Conservation (phyloP, 1,140 invertebrate genomes). For the Harlomillsia oculata region DNA sequence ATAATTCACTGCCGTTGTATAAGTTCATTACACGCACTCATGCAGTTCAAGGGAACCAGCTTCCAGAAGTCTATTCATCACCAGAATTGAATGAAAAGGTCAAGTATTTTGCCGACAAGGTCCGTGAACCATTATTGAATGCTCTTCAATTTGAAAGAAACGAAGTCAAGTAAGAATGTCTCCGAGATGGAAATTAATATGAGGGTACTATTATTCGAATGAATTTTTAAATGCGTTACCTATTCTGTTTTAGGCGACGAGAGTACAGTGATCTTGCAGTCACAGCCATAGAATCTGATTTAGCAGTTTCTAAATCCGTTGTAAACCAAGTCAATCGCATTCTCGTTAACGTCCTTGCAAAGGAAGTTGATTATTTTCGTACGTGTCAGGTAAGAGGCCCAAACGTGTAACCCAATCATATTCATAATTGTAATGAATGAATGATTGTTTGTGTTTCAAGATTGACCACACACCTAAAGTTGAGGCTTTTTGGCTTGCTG, state of each 20-base stretch:
- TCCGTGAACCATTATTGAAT: conserved; percentile 15
- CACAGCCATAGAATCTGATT: background rate
- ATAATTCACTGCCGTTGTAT: conserved; percentile 54
- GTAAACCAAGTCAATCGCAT: conserved; percentile 59
- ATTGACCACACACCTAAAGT: conserved; percentile 60
- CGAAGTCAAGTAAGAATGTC: background rate
- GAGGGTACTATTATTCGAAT: background rate
- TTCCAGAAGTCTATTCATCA: conserved; percentile 41
- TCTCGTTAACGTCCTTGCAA: conserved; percentile 48
- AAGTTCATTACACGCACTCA: conserved; percentile 65
- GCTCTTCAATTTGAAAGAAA: conserved; percentile 16
- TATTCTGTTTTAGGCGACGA: background rate
- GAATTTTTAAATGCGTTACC: background rate
- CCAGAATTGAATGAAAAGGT: conserved; percentile 19
- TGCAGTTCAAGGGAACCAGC: conserved; percentile 44
- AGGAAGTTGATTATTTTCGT: conserved; percentile 40
- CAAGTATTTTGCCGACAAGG: conserved; percentile 14
- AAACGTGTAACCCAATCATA: conserved; percentile 3
- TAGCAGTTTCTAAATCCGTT: conserved; percentile 37
- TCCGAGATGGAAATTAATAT: background rate
- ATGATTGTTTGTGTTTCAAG: conserved; percentile 38
- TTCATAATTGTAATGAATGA: background rate
- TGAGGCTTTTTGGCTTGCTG: conserved; percentile 69
- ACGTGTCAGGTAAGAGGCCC: conserved; percentile 11
- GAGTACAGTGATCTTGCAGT: background rate